Percentiles rank a stretch among this genome's conserved stretches.
phyloP scores from a whole-genome alignment of 2,797 vertebrate species.

The Hoplostethus atlanticus region DNA sequence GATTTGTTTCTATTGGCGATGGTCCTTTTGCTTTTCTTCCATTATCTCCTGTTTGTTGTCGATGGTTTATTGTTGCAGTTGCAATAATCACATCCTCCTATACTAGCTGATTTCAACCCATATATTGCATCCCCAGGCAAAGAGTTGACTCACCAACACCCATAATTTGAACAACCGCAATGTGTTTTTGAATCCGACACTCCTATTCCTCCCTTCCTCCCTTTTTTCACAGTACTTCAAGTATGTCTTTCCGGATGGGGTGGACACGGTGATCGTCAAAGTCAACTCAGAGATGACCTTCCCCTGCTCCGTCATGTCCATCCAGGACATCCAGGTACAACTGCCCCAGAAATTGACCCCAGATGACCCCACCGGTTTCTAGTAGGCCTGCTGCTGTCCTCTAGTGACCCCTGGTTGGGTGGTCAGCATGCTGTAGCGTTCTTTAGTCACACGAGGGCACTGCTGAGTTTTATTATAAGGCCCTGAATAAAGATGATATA shows the following conservation, averaged over 20 bases:
- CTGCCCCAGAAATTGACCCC: not conserved
- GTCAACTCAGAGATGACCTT: conserved; percentile 92
- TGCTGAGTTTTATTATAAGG: not conserved
- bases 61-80: not conserved
- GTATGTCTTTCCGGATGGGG: conserved; percentile 91
- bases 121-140: not conserved
- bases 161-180: no score
- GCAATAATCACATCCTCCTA: not conserved
- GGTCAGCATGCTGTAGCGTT: conserved; percentile 20
- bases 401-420: conserved; percentile 8
- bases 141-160: no score
- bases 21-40: not conserved
- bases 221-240: conserved; percentile 90
- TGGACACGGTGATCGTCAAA: conserved; percentile 96
- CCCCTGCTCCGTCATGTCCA: conserved; percentile 97
- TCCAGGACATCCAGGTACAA: conserved; percentile 95
- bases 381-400: conserved; percentile 27
- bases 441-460: conserved; percentile 23
- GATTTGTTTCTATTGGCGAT: not conserved
- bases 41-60: not conserved
- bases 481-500: no score
- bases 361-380: not conserved
- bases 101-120: not conserved
- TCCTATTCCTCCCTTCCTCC: not conserved
- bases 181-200: not conserved